Base-by-base conservation (phyloP, 2,888 invertebrate species). In the Phortica magna region DNA sequence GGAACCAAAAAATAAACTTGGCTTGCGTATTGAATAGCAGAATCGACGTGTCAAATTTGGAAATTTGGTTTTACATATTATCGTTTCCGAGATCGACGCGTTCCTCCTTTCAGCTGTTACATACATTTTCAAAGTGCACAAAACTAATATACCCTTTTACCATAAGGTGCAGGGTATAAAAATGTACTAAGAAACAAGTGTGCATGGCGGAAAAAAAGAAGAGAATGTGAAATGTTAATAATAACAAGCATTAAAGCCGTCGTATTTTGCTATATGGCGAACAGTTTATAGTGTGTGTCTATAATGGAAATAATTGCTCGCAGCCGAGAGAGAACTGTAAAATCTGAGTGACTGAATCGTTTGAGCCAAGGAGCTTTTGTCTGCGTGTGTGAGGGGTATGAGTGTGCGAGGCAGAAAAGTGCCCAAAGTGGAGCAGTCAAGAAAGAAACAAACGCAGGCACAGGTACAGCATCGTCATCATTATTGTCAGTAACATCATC, bases 261-360 rank as follows among this genome's bases (percentile, higher is more conserved):
- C 70, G 70, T 42, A 67, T 67, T 67, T 67, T 42, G 67, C 42
- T 42, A n/a, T 67, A 42, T 67, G 42, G 55, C 19, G 14, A 41
- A 55, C 55, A 53, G 55, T 71, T 71, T 55, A 71, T 55, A 71
- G 19, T 71, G 12, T 55, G 31, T n/a, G n/a, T 12, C 53, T 31
- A 55, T 71, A 71, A 71, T 71, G 39, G 70, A 71, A 71, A 71
- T 71, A 71, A 71, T 71, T 71, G 70, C 70, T 22, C 12, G 31
- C 14, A 55, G 67, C 48, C 3, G 48, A 48, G 48, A 31, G 17
- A 22, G 22, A 22, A 61, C 19, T 19, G 61, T 61, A 61, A 61
- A 61, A 55, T 55, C n/a, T 55, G 55, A 55, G 7, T 55, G 55
- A 17, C 55, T 55, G 31, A 31, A 31, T 31, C 31, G 31, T 31